Evolutionary conservation across 2,888 invertebrate genomes (phyloP).

Genomic region (Mactromeris polynyma): DNA sequence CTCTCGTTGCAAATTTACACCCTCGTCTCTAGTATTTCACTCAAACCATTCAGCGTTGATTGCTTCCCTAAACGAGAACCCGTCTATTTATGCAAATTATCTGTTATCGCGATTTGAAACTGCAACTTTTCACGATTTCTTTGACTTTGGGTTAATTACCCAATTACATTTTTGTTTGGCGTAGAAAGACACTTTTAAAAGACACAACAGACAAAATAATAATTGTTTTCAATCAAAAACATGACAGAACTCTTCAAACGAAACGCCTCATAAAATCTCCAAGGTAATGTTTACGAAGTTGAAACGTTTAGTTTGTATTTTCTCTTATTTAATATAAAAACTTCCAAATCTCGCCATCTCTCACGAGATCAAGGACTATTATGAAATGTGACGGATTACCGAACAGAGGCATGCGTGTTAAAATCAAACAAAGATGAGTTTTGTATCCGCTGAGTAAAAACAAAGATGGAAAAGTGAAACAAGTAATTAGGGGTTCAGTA

Average conservation of each 20-base stretch:
- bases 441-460: background rate
- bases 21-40: conserved; percentile 44
- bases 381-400: background rate
- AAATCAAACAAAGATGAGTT: conserved; percentile 3
- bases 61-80: conserved; percentile 32
- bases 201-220: conserved; percentile 3
- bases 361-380: background rate
- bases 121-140: conserved; percentile 46
- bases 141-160: conserved; percentile 59
- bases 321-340: background rate
- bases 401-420: conserved; percentile 15
- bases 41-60: conserved; percentile 29
- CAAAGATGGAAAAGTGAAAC: background rate
- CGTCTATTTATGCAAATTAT: conserved; percentile 49
- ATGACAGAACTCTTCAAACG: conserved; percentile 4
- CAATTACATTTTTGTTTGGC: conserved; percentile 57
- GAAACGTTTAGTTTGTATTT: background rate
- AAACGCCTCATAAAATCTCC: background rate
- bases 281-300: background rate
- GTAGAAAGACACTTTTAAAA: conserved; percentile 39
- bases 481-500: background rate
- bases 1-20: conserved; percentile 24
- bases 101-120: conserved; percentile 46
- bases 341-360: background rate
- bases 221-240: conserved; percentile 11